These are phyloP conservation scores for Episyrphus balteatus DNA, from an alignment of 1,140 invertebrate genomes.

Conservation along the genomic window DNA sequence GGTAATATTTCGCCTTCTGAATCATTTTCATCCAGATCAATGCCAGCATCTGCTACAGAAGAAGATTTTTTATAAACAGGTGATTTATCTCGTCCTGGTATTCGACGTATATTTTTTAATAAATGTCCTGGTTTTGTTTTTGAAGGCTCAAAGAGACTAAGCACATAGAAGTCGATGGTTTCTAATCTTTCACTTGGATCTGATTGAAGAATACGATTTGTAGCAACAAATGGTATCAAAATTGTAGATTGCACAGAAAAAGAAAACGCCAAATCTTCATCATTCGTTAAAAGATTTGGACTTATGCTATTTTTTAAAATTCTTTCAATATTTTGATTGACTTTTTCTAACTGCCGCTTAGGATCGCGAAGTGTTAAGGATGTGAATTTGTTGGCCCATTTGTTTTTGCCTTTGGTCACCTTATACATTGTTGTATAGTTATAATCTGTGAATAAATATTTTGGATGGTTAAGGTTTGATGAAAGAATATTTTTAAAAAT, in stretches of 20 bases:
- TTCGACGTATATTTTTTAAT: neutral
- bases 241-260: neutral
- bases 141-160: neutral
- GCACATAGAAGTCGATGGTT: neutral
- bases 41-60: too few relatives aligned
- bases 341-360: constrained; percentile 18
- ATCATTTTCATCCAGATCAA: too few relatives aligned
- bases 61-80: neutral
- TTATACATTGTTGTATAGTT: constrained; percentile 10
- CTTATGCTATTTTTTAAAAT: constrained; percentile 11
- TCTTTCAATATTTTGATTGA: constrained; percentile 12
- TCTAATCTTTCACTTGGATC: neutral
- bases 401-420: constrained; percentile 12
- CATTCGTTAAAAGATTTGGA: neutral
- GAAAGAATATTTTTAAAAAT: too few relatives aligned
- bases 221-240: neutral
- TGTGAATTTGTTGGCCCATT: constrained; percentile 32
- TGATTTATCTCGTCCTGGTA: neutral
- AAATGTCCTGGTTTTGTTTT: neutral
- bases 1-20: too few relatives aligned
- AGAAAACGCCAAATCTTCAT: too few relatives aligned
- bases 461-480: too few relatives aligned
- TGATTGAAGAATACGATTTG: neutral
- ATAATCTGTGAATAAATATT: constrained; percentile 15
- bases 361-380: constrained; percentile 21